Evolutionary conservation across 2,113 vertebrate genomes (phyloP), one percentile per base, ranked within the genome.

Genomic region (Pterocles burchelli): DNA sequence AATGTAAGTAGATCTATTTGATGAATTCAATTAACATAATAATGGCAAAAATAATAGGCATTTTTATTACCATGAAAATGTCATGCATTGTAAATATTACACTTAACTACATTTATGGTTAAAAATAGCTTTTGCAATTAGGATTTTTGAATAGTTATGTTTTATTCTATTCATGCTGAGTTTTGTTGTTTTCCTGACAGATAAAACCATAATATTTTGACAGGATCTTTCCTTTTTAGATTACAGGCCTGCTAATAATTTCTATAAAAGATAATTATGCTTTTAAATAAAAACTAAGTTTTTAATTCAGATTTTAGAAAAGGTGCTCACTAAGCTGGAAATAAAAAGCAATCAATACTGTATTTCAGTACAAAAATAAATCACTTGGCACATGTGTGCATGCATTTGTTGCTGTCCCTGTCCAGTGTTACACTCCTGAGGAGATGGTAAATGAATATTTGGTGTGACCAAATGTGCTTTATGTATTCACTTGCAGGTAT

Each of bases 91-190:
- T 95, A 92, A 74, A 72, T 92, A 89, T 74, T 93, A 59, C 38
- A 31, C 48, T 72, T 82, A 63, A 55, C 54, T 87, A 67, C 26
- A 78, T 65, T 82, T 65, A 25, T 13, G 22, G 49, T 43, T 74
- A 72, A 90, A 92, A 92, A 84, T 75, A 75, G 57, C 34, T 85
- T 93, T 78, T 95, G 41, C 62, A 82, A 9, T 89, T 92, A 55
- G 62, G 13, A 58, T 36, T 87, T 94, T 89, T 48, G 2, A 71
- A n/a, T 41, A 80, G 54, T 87, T 75, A 46, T 17, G 4, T 71
- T 70, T 86, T 62, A 34, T 65, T 63, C 28, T 78, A 26, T 61
- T 92, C 45, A 22, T 65, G 28, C 25, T 54, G 43, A 75, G 61
- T 90, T 85, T 70, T 74, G 2, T 68, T 62, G 58, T 85, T 95